Base-by-base conservation (phyloP, 1,140 invertebrate genomes). In the Brachionus koreanus region DNA sequence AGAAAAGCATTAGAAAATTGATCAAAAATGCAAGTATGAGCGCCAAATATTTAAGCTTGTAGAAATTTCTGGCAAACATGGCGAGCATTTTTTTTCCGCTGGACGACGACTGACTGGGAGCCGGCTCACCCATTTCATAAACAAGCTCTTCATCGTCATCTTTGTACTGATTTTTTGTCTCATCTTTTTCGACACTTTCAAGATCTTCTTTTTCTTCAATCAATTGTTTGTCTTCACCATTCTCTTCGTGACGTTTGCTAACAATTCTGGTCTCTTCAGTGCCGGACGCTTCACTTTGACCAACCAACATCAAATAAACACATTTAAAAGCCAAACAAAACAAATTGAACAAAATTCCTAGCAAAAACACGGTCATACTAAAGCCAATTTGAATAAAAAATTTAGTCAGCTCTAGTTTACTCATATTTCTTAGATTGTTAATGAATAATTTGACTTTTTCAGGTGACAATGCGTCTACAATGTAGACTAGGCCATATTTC, bases 1-100 rank as follows among this genome's bases (percentile, higher is more conserved):
- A 99, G 90, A 98, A 98, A 4, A 99, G 92, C 76, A 99, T 90
- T 89, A 99, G 95, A 85, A 99, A 95, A 89, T 99, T 99, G 88
- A 99, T 99, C 85, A 93, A 93, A 89, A 99, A 99, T 57, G 97
- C 97, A 83, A 99, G 90, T 19, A 95, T 92, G 63, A 99, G 89
- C 19, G 97, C 97, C 37, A 95, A 92, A 85, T 96, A 96, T 91
- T 99, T 99, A 84, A 99, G 91, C 86, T 95, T 98, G 90, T 99
- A 99, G 89, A 98, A 99, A 88, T 99, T 98, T 65, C 97, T 90
- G 3, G 98, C 97, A 83, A 99, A 90, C 89, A 98, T 96, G 83
- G 96, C 97, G 89, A 90, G 86, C 39, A 90, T 86, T 52, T 63
- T 82, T 82, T 82, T 65, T 57, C 0, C 19, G n/a, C 10, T 65